Percentiles rank a stretch among this genome's conserved stretches.
phyloP scores from a whole-genome alignment of 2,797 vertebrate genomes.

The Rhodeus uyekii region DNA sequence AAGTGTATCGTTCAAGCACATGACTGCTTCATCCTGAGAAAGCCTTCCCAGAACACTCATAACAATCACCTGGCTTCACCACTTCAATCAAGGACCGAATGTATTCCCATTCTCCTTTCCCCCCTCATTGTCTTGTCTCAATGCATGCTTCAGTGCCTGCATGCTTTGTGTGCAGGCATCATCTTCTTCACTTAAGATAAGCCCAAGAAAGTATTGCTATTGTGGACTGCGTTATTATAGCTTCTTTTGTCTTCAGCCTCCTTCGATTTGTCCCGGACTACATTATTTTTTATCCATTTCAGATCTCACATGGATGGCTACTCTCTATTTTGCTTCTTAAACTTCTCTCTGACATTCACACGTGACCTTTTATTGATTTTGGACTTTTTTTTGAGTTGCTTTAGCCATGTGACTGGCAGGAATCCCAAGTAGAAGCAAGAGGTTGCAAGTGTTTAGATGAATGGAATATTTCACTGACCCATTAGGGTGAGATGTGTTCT shows the following conservation, averaged over 20 bases:
- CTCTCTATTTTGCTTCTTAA: not conserved
- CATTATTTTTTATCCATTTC: not conserved
- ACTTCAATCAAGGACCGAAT: not conserved
- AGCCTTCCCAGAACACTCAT: not conserved
- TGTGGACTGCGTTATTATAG: not conserved
- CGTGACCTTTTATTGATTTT: not conserved
- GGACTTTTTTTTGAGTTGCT: not conserved
- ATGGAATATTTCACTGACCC: slow-evolving; percentile 41
- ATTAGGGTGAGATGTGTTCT: slow-evolving; percentile 35
- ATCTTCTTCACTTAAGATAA: not conserved
- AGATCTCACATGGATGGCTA: not conserved
- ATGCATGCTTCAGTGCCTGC: fast-evolving
- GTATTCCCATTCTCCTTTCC: not conserved
- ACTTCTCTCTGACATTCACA: not conserved
- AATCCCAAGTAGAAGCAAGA: slow-evolving; percentile 34
- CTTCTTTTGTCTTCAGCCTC: not conserved
- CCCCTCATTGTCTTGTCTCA: not conserved
- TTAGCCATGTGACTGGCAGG: slow-evolving; percentile 13
- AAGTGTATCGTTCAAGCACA: not conserved
- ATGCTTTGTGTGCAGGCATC: not conserved
- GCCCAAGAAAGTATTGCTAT: not conserved
- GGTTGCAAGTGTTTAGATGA: slow-evolving; percentile 42
- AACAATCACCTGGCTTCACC: not conserved
- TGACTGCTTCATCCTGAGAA: not conserved
- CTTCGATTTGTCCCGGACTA: not conserved